A percentile compares a stretch with the other conserved stretches of the same genome.
Evolutionary conservation across 2,888 invertebrate species (phyloP).

Genomic region (Ichneumon xanthorius): DNA sequence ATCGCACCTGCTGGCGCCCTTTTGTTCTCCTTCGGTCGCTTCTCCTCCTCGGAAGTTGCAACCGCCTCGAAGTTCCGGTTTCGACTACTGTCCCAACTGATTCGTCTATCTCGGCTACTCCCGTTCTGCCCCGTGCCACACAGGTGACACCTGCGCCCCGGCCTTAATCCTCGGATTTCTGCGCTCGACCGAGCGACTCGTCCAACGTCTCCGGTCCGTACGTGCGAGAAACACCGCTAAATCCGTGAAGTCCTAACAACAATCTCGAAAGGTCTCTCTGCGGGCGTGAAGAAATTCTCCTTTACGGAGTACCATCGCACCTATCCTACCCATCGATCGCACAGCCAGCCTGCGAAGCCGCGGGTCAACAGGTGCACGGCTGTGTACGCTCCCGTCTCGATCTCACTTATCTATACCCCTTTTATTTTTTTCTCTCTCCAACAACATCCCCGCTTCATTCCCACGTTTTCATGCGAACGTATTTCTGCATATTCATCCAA

Average conservation of each 20-base stretch:
- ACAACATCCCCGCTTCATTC: conserved; percentile 57
- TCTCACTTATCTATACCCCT: conserved; percentile 45
- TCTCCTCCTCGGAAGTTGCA: conserved; percentile 49
- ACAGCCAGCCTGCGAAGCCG: conserved; percentile 1
- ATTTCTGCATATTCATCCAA: conserved; percentile 62
- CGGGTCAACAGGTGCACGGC: conserved; percentile 52
- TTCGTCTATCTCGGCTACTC: conserved; percentile 32
- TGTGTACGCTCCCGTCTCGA: conserved; percentile 39
- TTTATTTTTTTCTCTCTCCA: conserved; percentile 70
- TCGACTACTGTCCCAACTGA: conserved; percentile 19
- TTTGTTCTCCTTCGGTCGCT: conserved; percentile 33
- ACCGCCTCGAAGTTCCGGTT: conserved; percentile 56
- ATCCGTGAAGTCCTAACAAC: conserved; percentile 25
- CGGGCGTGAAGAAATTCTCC: conserved; percentile 25
- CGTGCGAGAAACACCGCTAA: neutral
- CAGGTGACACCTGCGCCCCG: conserved; percentile 53
- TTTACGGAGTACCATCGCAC: neutral
- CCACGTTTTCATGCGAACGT: conserved; percentile 61
- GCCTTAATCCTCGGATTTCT: neutral
- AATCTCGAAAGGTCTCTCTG: conserved; percentile 50
- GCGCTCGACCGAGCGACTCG: conserved; percentile 10
- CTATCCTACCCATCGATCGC: neutral
- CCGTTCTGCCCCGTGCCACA: conserved; percentile 4
- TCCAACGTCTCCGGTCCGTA: neutral
- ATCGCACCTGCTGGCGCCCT: conserved; percentile 35